Conservation (phyloP, 2,888 invertebrate species). For the Drosophila dives region DNA sequence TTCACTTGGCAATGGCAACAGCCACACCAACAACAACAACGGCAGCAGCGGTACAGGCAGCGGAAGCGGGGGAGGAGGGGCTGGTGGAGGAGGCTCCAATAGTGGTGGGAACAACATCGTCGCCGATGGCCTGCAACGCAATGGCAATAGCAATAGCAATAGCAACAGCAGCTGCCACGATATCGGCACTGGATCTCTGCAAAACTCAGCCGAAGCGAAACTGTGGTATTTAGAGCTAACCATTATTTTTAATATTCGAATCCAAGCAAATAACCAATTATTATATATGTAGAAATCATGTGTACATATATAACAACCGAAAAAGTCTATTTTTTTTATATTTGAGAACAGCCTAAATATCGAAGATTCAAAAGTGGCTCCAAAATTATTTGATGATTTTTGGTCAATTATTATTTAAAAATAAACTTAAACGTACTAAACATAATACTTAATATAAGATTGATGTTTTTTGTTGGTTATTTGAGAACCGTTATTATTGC, state of each 20-base stretch:
- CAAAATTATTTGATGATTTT: background rate
- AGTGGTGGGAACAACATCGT: constrained; percentile 71
- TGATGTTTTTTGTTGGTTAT: background rate
- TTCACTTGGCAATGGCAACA: constrained; percentile 68
- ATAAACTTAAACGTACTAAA: background rate
- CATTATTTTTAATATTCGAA: background rate
- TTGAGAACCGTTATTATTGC: background rate
- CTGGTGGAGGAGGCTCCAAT: constrained; percentile 70
- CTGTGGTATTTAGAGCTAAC: constrained; percentile 80
- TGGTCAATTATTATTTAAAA: background rate
- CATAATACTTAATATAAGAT: background rate
- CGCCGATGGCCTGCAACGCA: constrained; percentile 75
- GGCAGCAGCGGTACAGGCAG: constrained; percentile 64
- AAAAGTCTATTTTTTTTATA: background rate
- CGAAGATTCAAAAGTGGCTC: background rate
- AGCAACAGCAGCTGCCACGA: constrained; percentile 84
- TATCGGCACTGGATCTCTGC: constrained; percentile 83
- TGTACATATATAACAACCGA: background rate
- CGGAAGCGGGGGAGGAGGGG: constrained; percentile 70
- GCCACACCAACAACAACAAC: constrained; percentile 64
- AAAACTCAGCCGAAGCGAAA: constrained; percentile 84
- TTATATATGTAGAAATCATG: background rate
- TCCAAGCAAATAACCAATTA: background rate
- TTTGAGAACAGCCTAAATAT: background rate
- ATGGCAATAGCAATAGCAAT: constrained; percentile 82